Base-by-base conservation (phyloP, 2,888 invertebrate genomes). In the Cetonia aurata region DNA sequence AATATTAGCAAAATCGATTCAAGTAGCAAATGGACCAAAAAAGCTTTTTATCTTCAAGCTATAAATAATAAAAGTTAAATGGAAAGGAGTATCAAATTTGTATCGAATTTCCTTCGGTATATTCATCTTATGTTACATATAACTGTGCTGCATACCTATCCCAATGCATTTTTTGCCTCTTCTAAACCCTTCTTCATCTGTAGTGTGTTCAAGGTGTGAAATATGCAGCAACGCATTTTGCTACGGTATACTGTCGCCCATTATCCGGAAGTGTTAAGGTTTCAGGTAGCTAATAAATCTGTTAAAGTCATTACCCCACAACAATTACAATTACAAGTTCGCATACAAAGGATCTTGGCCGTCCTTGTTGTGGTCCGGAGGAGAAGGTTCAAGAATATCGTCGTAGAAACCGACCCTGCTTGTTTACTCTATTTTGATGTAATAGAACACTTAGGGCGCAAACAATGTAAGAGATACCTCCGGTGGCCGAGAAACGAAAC, bases 261-360 rank as follows among this genome's bases (percentile, higher is more conserved):
- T 53, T 53, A 55, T 67, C 37, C 55, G 31, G 44, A 67, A 55
- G 67, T 55, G 67, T 67, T 67, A 42, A 53, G 53, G 19, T 9
- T 53, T 55, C 55, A 67, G 53, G 67, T 65, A 65, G 62, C 31
- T 37, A 50, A 65, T 65, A 50, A 46, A 60, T 60, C 60, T 46
- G 44, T 60, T 60, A 57, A 62, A 69, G 69, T 69, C 62, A 69
- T 69, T 69, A 62, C 59, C 15, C 52, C 69, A 53, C 69, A 50
- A 68, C 68, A 81, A 79, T 25, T 80, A 78, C 78, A 76, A 80
- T 80, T 81, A 81, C 80, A 80, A 77, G 77, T 72, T 75, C 75
- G 74, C 60, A 59, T 60, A 81, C 79, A 80, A 81, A 77, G 76
- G 80, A 79, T 79, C 25, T 52, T 12, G 33, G 13, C 6, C 62